Evolutionary conservation across 2,888 invertebrate species (phyloP).

Genomic region (Drosophila macrospina): DNA sequence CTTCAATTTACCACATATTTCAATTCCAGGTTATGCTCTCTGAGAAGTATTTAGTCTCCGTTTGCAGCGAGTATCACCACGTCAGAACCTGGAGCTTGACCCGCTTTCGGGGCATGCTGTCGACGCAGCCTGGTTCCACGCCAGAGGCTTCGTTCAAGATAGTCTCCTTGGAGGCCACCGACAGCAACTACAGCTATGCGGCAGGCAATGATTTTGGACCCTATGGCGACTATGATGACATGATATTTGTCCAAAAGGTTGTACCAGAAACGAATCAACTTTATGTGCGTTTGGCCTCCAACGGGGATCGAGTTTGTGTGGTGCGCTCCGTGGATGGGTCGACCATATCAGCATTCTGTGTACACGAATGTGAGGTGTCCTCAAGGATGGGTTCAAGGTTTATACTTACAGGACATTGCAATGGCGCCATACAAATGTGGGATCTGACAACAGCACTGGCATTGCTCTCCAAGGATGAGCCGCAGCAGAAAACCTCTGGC

Average conservation of each 20-base stretch:
- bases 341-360: conserved; percentile 97
- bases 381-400: conserved; percentile 96
- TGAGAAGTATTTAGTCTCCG: conserved; percentile 97
- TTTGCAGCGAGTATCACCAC: conserved; percentile 99
- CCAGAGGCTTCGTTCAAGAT: conserved; percentile 98
- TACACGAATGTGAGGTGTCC: conserved; percentile 99
- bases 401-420: conserved; percentile 96
- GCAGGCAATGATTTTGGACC: conserved; percentile 92
- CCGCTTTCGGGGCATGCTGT: conserved; percentile 98
- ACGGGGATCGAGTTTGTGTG: conserved; percentile 97
- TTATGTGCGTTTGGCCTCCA: conserved; percentile 97
- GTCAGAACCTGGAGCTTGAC: conserved; percentile 99
- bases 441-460: conserved; percentile 98
- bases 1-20: not conserved
- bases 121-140: conserved; percentile 99
- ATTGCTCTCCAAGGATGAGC: conserved; percentile 91
- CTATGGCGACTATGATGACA: conserved; percentile 99
- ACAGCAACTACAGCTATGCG: conserved; percentile 88
- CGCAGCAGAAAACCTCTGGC: conserved; percentile 88
- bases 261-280: conserved; percentile 98
- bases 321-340: conserved; percentile 97
- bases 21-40: conserved; percentile 92
- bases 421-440: conserved; percentile 98
- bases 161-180: conserved; percentile 87
- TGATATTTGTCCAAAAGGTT: conserved; percentile 98